Evolutionary conservation across 2,113 vertebrate species (phyloP).

Genomic region (Vulpes lagopus): DNA sequence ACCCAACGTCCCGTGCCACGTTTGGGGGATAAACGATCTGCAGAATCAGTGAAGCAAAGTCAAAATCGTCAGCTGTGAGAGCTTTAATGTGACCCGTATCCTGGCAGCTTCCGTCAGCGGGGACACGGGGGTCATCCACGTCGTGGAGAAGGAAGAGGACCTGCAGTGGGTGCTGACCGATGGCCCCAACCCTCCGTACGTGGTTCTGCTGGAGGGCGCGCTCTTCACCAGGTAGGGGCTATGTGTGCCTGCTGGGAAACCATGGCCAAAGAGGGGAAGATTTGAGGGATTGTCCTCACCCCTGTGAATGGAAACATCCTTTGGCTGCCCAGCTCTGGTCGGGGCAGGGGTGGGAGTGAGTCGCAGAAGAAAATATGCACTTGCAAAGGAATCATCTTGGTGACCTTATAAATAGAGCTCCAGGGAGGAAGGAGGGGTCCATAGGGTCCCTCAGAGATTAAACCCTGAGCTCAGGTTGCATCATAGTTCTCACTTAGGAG

Average conservation of each 20-base stretch:
- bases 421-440: neutral
- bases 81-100: constrained; percentile 26
- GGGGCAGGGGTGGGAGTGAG: neutral
- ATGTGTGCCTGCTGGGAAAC: neutral
- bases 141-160: constrained; percentile 92
- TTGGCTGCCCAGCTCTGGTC: neutral
- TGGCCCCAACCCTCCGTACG: constrained; percentile 93
- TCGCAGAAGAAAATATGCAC: neutral
- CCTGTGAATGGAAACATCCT: neutral
- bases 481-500: neutral
- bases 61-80: neutral
- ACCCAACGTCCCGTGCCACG: neutral
- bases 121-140: constrained; percentile 95
- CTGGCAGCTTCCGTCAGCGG: constrained; percentile 89
- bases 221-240: constrained; percentile 93
- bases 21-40: neutral
- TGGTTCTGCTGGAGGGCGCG: constrained; percentile 92
- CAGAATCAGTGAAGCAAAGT: neutral
- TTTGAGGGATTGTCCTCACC: neutral
- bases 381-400: neutral
- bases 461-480: neutral
- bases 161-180: constrained; percentile 91
- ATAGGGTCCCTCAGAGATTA: neutral
- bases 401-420: constrained; percentile 19
- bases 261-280: neutral